A percentile compares a stretch with the other conserved stretches of the same genome.
phyloP scores from a whole-genome alignment of 35 echinoderm and acorn worm genomes.

The Apostichopus parvimensis region DNA sequence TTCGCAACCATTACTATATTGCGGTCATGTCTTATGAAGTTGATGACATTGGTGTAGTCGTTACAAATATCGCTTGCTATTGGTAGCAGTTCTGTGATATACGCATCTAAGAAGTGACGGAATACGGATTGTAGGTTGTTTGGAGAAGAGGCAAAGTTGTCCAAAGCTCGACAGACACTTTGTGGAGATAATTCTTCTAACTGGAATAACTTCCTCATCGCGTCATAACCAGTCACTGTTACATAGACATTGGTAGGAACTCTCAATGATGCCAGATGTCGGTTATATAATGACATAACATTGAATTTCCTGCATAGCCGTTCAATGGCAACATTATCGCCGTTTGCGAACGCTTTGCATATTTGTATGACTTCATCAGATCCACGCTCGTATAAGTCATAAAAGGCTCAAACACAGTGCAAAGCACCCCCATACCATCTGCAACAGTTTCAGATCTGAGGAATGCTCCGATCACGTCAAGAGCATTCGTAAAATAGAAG shows the following conservation, averaged over 20 bases:
- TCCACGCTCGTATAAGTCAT: neutral
- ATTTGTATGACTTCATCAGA: neutral
- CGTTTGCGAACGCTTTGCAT: neutral
- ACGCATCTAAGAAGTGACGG: neutral
- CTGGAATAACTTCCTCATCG: neutral
- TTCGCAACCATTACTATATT: too few relatives aligned
- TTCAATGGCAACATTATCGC: neutral
- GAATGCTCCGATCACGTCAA: conserved; percentile 7
- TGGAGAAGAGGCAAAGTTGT: neutral
- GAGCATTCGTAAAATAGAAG: conserved; percentile 17
- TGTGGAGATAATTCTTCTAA: neutral
- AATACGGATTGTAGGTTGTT: conserved; percentile 24
- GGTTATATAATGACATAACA: neutral
- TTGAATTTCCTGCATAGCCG: neutral
- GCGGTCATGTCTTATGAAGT: neutral
- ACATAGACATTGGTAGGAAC: neutral
- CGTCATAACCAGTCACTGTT: neutral
- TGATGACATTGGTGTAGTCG: neutral
- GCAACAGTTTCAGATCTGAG: conserved; percentile 5
- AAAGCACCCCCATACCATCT: neutral
- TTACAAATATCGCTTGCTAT: conserved; percentile 9
- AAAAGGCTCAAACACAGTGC: conserved; percentile 21
- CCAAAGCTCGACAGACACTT: too few relatives aligned
- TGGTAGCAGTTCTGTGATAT: conserved; percentile 11
- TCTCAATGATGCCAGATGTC: neutral